These are phyloP conservation scores for Brachypteracias leptosomus DNA, from an alignment of 2,113 vertebrate genomes.

Conservation along the genomic window DNA sequence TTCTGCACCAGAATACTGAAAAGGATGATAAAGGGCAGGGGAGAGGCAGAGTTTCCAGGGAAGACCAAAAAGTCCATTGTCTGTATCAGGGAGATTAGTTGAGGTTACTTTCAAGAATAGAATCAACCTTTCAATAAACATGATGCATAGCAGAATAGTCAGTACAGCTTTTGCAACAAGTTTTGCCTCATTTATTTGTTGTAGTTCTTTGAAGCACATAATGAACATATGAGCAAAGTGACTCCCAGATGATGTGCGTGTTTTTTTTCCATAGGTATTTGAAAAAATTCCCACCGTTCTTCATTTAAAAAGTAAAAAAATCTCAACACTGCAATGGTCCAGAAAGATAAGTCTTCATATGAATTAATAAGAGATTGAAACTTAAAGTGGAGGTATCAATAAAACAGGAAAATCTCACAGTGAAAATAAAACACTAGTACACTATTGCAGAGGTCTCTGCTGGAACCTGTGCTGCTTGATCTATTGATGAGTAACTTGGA, in stretches of 20 bases:
- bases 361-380: background rate
- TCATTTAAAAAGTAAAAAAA: background rate
- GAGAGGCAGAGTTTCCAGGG: background rate
- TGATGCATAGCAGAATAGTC: background rate
- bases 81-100: background rate
- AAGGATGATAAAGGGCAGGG: background rate
- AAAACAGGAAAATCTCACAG: background rate
- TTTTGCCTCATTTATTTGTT: fast-evolving
- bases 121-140: background rate
- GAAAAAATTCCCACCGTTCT: background rate
- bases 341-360: background rate
- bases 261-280: background rate
- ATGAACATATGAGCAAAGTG: background rate
- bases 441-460: background rate
- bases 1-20: background rate
- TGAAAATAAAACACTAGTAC: background rate
- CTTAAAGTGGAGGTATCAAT: background rate
- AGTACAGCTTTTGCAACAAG: background rate
- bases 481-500: background rate
- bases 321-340: background rate
- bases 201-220: background rate
- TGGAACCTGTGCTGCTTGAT: background rate
- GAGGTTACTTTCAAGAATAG: background rate
- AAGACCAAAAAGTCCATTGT: background rate
- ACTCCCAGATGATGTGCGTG: background rate